Evolutionary conservation across 2,888 invertebrate species (phyloP), one percentile per base, ranked within the genome.

Genomic region (Ischnus inquisitorius): DNA sequence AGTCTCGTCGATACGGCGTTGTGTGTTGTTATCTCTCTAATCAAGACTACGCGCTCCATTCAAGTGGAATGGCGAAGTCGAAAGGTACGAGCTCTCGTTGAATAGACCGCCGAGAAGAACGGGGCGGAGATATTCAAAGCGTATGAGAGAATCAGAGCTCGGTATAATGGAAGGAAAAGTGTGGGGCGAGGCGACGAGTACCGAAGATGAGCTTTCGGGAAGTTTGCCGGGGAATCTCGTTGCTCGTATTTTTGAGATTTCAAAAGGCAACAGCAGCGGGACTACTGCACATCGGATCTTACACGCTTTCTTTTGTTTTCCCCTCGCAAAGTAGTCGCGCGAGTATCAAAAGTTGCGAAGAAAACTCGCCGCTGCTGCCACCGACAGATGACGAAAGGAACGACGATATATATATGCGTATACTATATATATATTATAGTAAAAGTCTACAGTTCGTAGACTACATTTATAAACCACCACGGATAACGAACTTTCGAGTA

Each of bases 271-370:
- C 54, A 54, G 12, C 54, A 5, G 39, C 25, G 19, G 54, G 19
- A 48, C 22, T 12, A 22, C 41, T 54, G 68, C 67, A 28, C 57
- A 68, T 77, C 76, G 76, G 14, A n/a, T 39, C 68, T 68, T 69
- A 62, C 77, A 60, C 25, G 62, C 69, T 77, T 65, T 8, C 57
- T 65, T 71, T 28, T 76, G 57, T 72, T 77, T 72, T n/a, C n/a
- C 71, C 39, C 71, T 34, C 34, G n/a, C 1, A 57, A 64, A 69
- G 34, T 64, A n/a, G 43, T 0, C 46, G 4, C 34, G 22, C 10
- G 34, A 69, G 69, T 69, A 34, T 28, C 19, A 76, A 68, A 78
- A 78, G 77, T 78, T 69, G 48, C 14, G 43, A 48, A 68, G 60
- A 60, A 69, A 67, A 68, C 51, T 54, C 41, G 41, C 60, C 28